A percentile compares a stretch with the other conserved stretches of the same genome.
Conservation (phyloP, 2,113 vertebrate genomes). For the Ploceus nigricollis region DNA sequence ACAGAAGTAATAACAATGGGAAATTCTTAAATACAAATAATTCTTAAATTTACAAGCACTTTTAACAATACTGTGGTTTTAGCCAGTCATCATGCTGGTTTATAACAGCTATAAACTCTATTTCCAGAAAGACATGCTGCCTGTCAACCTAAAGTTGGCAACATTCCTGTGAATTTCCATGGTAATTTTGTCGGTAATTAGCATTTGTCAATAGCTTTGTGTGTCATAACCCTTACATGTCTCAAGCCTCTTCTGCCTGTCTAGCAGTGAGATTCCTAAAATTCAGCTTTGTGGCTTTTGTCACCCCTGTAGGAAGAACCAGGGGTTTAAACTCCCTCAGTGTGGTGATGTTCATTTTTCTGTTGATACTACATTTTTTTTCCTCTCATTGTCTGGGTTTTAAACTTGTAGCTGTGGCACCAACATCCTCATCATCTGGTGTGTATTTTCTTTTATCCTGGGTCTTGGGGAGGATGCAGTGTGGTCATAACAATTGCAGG, state of each 20-base stretch:
- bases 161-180: not conserved
- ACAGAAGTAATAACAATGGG: not conserved
- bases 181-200: not conserved
- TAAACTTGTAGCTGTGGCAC: not conserved
- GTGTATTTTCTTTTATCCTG: not conserved
- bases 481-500: not conserved
- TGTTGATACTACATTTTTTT: fast-evolving
- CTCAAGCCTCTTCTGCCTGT: not conserved
- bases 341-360: not conserved
- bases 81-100: not conserved
- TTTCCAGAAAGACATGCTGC: not conserved
- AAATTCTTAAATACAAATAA: not conserved
- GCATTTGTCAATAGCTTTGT: not conserved
- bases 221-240: not conserved
- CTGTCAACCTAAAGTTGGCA: not conserved
- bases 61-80: not conserved
- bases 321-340: not conserved
- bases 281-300: not conserved
- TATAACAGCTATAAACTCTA: not conserved
- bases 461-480: not conserved
- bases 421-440: not conserved
- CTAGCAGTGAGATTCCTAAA: not conserved
- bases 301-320: not conserved
- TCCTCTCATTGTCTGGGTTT: not conserved
- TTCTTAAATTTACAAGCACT: not conserved